phyloP scores from a whole-genome alignment of 2,888 invertebrate species.

The Andrena camellia region DNA sequence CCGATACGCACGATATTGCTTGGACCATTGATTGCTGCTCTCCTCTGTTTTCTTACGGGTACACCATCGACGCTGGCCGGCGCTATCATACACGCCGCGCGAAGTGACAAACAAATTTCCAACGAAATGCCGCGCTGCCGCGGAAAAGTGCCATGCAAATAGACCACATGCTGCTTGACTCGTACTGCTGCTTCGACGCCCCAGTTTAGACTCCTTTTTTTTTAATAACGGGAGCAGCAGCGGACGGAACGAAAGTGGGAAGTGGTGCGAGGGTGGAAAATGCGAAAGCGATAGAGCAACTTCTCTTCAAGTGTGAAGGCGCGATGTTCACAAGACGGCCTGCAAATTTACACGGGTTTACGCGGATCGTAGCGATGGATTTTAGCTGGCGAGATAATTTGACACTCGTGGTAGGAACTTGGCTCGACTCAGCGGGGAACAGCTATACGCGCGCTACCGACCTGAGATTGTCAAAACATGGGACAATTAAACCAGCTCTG shows the following conservation, averaged over 20 bases:
- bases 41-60: no score
- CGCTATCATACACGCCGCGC: background rate
- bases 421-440: constrained; percentile 15
- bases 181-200: constrained; percentile 20
- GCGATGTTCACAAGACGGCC: background rate
- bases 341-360: background rate
- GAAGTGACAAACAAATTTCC: constrained; percentile 10
- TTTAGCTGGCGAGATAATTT: constrained; percentile 3
- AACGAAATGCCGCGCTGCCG: constrained; percentile 8
- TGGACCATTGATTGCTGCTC: background rate
- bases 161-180: constrained; percentile 16
- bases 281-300: background rate
- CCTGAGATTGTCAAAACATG: constrained; percentile 38
- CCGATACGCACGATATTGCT: background rate
- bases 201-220: constrained; percentile 21
- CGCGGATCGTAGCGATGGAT: background rate
- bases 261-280: background rate
- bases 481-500: constrained; percentile 43
- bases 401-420: constrained; percentile 11
- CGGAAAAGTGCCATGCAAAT: constrained; percentile 22
- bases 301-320: background rate
- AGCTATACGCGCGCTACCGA: background rate
- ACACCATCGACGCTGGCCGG: no score
- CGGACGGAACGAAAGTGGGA: background rate
- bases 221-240: background rate